Conservation (phyloP, 2,888 invertebrate genomes). For the Ochropleura plecta region DNA sequence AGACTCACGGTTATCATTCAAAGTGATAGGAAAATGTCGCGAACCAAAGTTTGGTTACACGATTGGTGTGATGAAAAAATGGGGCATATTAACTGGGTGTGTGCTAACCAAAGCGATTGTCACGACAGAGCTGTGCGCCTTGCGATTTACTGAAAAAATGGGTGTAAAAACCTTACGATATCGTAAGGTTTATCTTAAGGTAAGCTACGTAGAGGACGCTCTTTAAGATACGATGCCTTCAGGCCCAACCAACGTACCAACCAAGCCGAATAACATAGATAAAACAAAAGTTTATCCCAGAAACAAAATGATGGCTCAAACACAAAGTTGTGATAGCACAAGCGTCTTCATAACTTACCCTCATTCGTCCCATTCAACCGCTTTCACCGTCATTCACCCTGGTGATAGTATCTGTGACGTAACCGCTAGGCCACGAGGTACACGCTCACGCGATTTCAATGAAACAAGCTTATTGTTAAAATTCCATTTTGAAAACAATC, state of each 20-base stretch:
- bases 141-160: neutral
- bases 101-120: neutral
- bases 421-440: neutral
- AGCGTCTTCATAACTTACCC: slow-evolving; percentile 35
- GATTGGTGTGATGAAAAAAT: slow-evolving; percentile 10
- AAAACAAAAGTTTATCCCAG: slow-evolving; percentile 12
- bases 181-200: too few species aligned
- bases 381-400: slow-evolving; percentile 27
- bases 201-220: neutral
- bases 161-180: neutral
- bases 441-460: neutral
- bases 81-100: neutral
- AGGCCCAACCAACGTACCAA: neutral
- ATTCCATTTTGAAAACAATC: too few species aligned
- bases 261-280: slow-evolving; percentile 6
- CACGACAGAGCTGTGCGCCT: neutral
- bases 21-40: neutral
- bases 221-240: neutral
- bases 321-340: slow-evolving; percentile 18
- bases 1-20: neutral
- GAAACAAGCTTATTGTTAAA: too few species aligned
- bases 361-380: slow-evolving; percentile 27
- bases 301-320: slow-evolving; percentile 18
- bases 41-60: neutral
- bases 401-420: slow-evolving; percentile 43